A percentile compares a stretch with the other conserved stretches of the same genome.
Conservation (phyloP, 92 coral and sea anemone species). For the Phenganax subtilis region DNA sequence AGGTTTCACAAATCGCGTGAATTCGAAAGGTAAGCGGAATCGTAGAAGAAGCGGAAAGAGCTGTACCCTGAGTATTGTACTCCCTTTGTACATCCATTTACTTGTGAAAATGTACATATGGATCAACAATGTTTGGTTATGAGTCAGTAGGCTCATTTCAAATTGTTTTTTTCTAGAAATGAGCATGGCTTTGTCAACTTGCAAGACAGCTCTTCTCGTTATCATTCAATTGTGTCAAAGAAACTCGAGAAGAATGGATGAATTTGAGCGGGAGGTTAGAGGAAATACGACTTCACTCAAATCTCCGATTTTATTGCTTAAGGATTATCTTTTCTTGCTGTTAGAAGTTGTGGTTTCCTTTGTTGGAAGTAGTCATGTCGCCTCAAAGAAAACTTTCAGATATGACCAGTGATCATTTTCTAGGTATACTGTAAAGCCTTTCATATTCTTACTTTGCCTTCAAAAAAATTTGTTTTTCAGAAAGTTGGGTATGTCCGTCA, state of each 20-base stretch:
- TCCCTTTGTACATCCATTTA: background rate
- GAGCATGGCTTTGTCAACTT: conserved; percentile 61
- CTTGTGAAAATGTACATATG: background rate
- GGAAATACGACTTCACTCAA: background rate
- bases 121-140: background rate
- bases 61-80: background rate
- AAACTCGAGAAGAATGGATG: conserved; percentile 85
- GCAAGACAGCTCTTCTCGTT: conserved; percentile 73
- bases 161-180: conserved; percentile 51
- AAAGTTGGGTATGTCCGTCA: too few relatives aligned
- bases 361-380: conserved; percentile 94
- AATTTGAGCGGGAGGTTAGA: conserved; percentile 81
- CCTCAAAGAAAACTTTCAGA: conserved; percentile 83
- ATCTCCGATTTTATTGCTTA: background rate
- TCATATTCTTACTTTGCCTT: background rate
- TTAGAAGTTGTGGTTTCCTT: conserved; percentile 94
- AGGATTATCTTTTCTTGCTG: background rate
- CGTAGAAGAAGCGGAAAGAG: background rate
- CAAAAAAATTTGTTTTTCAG: too few relatives aligned
- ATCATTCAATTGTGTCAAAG: conserved; percentile 88
- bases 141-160: background rate
- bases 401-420: conserved; percentile 75
- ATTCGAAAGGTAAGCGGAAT: conserved; percentile 37
- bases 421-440: conserved; percentile 44
- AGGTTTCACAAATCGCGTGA: conserved; percentile 59